Conservation (phyloP, 1,140 invertebrate genomes). For the Condylostylus longicornis region DNA sequence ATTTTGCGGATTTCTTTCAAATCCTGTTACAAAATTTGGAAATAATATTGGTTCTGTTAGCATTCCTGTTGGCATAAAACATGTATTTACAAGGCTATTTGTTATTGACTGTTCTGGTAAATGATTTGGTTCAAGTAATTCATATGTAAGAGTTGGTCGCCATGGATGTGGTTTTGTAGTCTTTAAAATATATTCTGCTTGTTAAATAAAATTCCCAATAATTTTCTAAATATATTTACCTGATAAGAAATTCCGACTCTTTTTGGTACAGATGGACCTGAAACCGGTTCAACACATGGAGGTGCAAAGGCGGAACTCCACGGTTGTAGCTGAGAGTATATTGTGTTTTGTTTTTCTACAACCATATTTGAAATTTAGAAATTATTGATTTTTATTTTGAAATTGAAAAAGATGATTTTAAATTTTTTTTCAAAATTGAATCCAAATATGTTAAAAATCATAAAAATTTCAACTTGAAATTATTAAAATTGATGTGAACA, state of each 20-base stretch:
- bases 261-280: constrained; percentile 34
- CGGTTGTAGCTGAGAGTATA: constrained; percentile 48
- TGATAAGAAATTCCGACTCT: constrained; percentile 35
- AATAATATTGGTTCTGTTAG: constrained; percentile 57
- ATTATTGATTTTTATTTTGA: too few relatives aligned
- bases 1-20: constrained; percentile 60
- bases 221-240: too few relatives aligned
- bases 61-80: constrained; percentile 50
- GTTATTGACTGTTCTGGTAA: constrained; percentile 54
- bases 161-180: constrained; percentile 42
- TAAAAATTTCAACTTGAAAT: too few relatives aligned
- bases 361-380: too few relatives aligned
- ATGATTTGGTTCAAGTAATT: constrained; percentile 51
- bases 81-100: constrained; percentile 51
- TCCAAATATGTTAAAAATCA: too few relatives aligned
- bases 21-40: constrained; percentile 63
- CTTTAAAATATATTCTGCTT: too few relatives aligned
- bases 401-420: too few relatives aligned
- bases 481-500: too few relatives aligned
- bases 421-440: too few relatives aligned
- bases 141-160: constrained; percentile 57
- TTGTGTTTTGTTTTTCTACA: constrained; percentile 35
- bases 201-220: too few relatives aligned
- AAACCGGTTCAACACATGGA: constrained; percentile 43
- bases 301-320: constrained; percentile 41